Evolutionary conservation across 1,140 invertebrate genomes (phyloP).

Genomic region (Maniola jurtina): DNA sequence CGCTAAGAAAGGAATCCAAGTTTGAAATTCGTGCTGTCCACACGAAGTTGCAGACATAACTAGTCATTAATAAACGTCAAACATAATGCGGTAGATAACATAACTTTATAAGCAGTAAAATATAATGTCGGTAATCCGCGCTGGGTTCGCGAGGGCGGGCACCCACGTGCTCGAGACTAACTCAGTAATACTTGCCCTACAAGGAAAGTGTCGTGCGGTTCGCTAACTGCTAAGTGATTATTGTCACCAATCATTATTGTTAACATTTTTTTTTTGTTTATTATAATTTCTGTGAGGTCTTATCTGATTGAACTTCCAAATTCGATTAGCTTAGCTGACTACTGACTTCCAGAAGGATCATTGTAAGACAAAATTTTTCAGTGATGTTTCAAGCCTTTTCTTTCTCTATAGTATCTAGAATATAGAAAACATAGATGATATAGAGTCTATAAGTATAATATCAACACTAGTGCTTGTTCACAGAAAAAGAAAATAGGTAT

Average conservation of each 20-base stretch:
- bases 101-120: background rate
- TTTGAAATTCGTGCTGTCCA: too few relatives aligned
- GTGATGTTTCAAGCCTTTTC: too few relatives aligned
- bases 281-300: background rate
- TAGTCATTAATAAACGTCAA: background rate
- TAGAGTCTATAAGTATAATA: too few relatives aligned
- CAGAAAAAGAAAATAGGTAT: too few relatives aligned
- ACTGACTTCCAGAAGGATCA: too few relatives aligned
- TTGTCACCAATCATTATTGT: constrained; percentile 1
- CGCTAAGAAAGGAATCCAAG: too few relatives aligned
- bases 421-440: too few relatives aligned
- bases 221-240: constrained; percentile 10
- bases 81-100: background rate
- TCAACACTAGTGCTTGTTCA: too few relatives aligned
- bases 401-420: too few relatives aligned
- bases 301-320: background rate
- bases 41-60: background rate
- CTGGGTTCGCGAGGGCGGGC: constrained; percentile 1
- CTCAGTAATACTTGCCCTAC: constrained; percentile 10
- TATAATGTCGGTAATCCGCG: background rate
- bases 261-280: background rate
- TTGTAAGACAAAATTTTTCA: too few relatives aligned
- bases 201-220: constrained; percentile 19
- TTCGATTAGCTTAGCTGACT: background rate
- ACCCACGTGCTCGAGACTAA: background rate